A percentile compares a stretch with the other conserved stretches of the same genome.
phyloP scores from a whole-genome alignment of 2,113 vertebrate genomes.

The Sclerurus mexicanus region DNA sequence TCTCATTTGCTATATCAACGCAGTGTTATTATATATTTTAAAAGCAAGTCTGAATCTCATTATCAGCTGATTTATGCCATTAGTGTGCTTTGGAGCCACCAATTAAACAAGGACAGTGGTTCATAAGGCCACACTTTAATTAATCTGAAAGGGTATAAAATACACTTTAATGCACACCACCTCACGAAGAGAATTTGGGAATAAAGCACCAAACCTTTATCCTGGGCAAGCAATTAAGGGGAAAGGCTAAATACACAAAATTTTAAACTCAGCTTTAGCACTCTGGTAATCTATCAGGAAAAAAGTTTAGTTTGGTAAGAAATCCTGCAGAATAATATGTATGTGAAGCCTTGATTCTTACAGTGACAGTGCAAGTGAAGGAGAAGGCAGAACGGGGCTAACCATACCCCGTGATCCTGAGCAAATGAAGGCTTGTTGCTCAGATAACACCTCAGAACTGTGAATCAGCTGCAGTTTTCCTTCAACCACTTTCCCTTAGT shows the following conservation, averaged over 20 bases:
- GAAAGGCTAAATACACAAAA: constrained; percentile 48
- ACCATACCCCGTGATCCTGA: constrained; percentile 51
- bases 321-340: constrained; percentile 34
- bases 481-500: not conserved
- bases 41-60: constrained; percentile 86
- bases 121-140: constrained; percentile 85
- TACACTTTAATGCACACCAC: constrained; percentile 78
- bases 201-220: constrained; percentile 63
- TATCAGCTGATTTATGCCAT: constrained; percentile 87
- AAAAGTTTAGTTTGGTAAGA: constrained; percentile 53
- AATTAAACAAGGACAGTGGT: constrained; percentile 88
- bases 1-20: constrained; percentile 79
- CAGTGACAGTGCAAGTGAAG: constrained; percentile 51
- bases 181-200: constrained; percentile 66
- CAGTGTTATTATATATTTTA: constrained; percentile 78
- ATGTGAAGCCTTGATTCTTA: constrained; percentile 69
- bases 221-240: constrained; percentile 50
- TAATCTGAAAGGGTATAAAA: constrained; percentile 75
- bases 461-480: constrained; percentile 22
- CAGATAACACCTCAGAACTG: constrained; percentile 67
- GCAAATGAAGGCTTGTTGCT: constrained; percentile 66
- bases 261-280: constrained; percentile 9
- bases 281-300: constrained; percentile 5
- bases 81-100: constrained; percentile 80
- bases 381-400: constrained; percentile 31